These are phyloP conservation scores for Machimus atricapillus DNA, from an alignment of 2,888 invertebrate species.

Conservation along the genomic window DNA sequence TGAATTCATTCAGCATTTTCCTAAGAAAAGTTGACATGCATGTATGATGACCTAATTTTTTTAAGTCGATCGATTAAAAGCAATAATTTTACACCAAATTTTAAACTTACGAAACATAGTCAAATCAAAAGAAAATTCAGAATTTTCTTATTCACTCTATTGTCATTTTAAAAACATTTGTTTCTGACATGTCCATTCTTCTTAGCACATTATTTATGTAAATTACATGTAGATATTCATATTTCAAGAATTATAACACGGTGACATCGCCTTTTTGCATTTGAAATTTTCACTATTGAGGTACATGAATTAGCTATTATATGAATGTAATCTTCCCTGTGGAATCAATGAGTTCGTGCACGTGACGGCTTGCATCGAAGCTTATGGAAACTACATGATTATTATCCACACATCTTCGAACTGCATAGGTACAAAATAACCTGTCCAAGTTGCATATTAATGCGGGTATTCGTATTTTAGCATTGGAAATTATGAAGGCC, in stretches of 20 bases:
- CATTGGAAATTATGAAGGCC: not conserved
- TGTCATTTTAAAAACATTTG: not conserved
- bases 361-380: not conserved
- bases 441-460: not conserved
- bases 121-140: no score
- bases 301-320: not conserved
- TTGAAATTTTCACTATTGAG: not conserved
- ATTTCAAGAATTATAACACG: not conserved
- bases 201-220: not conserved
- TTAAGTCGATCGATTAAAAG: no score
- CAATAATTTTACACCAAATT: no score
- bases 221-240: not conserved
- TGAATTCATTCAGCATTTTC: no score
- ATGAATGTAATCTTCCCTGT: not conserved
- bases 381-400: not conserved
- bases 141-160: no score
- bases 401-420: not conserved
- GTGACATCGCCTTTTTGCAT: not conserved
- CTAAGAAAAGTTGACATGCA: no score
- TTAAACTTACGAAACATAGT: no score
- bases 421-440: not conserved
- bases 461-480: not conserved
- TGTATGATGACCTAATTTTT: no score
- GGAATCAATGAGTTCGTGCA: not conserved
- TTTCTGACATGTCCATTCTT: not conserved